Percentiles rank a stretch among this genome's conserved stretches.
These are phyloP conservation scores for Amiota communis DNA, from an alignment of 2,888 invertebrate genomes.

Conservation along the genomic window DNA sequence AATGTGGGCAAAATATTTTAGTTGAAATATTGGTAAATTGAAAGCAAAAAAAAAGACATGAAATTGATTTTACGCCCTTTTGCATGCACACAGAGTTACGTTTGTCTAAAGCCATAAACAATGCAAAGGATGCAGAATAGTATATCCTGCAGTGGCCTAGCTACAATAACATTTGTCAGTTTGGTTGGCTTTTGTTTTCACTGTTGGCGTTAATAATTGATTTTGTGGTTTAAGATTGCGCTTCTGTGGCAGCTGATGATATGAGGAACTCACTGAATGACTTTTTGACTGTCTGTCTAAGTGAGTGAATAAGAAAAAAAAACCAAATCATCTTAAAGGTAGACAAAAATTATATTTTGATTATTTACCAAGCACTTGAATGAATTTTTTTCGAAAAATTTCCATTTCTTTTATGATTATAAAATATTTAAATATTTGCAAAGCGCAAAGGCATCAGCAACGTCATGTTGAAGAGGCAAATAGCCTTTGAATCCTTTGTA, in stretches of 20 bases:
- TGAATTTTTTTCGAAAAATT: not conserved
- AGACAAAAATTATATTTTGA: constrained; percentile 17
- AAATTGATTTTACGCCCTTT: constrained; percentile 65
- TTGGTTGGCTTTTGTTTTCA: constrained; percentile 37
- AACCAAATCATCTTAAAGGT: not conserved
- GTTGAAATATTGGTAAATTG: constrained; percentile 43
- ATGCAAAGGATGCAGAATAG: constrained; percentile 26
- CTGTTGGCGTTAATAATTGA: constrained; percentile 68
- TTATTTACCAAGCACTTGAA: constrained; percentile 32
- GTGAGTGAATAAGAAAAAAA: not conserved
- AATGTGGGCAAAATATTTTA: constrained; percentile 38
- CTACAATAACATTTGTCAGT: not conserved
- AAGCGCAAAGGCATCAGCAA: constrained; percentile 16
- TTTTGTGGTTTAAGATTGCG: constrained; percentile 64
- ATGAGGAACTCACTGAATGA: not conserved
- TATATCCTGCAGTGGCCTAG: constrained; percentile 37
- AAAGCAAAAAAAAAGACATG: constrained; percentile 46
- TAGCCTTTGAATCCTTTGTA: constrained; percentile 54
- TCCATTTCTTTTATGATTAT: not conserved
- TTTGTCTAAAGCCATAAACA: too few species aligned
- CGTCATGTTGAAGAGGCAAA: constrained; percentile 33
- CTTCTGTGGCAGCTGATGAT: constrained; percentile 37
- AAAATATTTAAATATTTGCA: constrained; percentile 56
- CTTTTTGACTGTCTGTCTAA: not conserved
- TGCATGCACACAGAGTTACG: constrained; percentile 36